Base-by-base conservation (phyloP, 2,888 invertebrate species). In the Saturnia japonica region DNA sequence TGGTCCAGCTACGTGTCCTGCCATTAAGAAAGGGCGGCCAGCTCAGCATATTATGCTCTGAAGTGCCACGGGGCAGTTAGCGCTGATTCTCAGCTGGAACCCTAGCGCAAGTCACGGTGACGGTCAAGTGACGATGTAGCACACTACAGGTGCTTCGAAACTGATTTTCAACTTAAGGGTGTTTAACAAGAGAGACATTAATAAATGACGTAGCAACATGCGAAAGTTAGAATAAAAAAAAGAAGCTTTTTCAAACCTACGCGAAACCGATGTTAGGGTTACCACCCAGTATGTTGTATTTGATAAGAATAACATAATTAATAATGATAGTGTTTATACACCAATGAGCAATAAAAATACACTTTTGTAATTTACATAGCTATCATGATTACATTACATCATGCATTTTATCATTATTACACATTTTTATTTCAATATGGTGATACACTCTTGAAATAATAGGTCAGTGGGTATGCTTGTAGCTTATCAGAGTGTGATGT, bases 401-500 rank as follows among this genome's bases (percentile, higher is more conserved):
- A 64, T 64, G 19, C 8, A 19, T 9, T 64, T 64, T 64, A 40
- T 66, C n/a, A 75, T 72, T 69, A 42, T 67, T 64, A 40, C 64
- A 70, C 51, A 66, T 51, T n/a, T 60, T 22, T 47, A 22, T 57
- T 22, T 57, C n/a, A 54, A 60, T 19, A 60, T 57, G 64, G 40
- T 64, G 40, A 64, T 64, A 34, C 4, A 64, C 1, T 40, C 3
- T 9, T n/a, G 9, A 64, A 64, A 60, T 60, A 64, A 64, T 64
- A 64, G 64, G 64, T 64, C 64, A 64, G 64, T 64, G 40, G 64
- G 64, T 19, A 72, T 72, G 64, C 16, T 2, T 34, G 16, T 19
- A 72, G 71, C 67, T 71, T 72, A 68, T 70, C 70, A 70, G 54
- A 42, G 25, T 12, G 19, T 64, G 70, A 70, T 70, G 43, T 60